These are phyloP conservation scores for Aleiodes alternator DNA, from an alignment of 2,888 invertebrate genomes.

Conservation along the genomic window DNA sequence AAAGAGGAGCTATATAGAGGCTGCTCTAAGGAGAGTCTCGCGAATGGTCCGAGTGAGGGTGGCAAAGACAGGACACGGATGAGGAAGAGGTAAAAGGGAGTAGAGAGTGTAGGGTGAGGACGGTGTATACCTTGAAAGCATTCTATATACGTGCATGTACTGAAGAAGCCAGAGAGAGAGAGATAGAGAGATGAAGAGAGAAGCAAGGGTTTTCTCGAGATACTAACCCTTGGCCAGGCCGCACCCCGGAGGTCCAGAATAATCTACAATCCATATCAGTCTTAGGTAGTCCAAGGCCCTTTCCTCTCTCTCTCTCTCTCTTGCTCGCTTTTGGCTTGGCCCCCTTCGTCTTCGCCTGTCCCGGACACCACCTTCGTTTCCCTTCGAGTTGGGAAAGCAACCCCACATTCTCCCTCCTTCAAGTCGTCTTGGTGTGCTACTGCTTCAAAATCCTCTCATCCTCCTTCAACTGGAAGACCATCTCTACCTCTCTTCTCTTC, in stretches of 20 bases:
- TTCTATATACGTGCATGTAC: conserved; percentile 40
- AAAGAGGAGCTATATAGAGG: conserved; percentile 49
- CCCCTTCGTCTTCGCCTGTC: conserved; percentile 45
- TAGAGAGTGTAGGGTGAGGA: conserved; percentile 54
- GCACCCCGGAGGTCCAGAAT: conserved; percentile 75
- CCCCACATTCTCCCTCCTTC: conserved; percentile 21
- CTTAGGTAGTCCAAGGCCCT: conserved; percentile 70
- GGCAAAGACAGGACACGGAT: conserved; percentile 49
- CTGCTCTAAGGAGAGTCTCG: conserved; percentile 37
- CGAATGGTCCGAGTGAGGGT: conserved; percentile 48
- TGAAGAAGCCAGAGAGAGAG: conserved; percentile 37
- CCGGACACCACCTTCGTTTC: conserved; percentile 58
- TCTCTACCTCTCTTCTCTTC: background rate
- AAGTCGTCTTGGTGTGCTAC: conserved; percentile 41
- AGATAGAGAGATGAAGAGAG: conserved; percentile 31
- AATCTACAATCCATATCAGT: conserved; percentile 76
- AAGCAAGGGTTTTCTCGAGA: conserved; percentile 61
- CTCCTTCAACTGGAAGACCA: conserved; percentile 40
- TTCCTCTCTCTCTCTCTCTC: conserved; percentile 53
- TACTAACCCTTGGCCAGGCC: conserved; percentile 74
- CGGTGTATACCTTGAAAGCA: conserved; percentile 43
- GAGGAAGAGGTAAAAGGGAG: conserved; percentile 58
- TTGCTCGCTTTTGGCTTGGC: conserved; percentile 30
- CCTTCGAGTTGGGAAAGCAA: conserved; percentile 46
- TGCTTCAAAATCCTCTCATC: conserved; percentile 48